phyloP scores from a whole-genome alignment of 2,888 invertebrate genomes.

The Acleris holmiana region DNA sequence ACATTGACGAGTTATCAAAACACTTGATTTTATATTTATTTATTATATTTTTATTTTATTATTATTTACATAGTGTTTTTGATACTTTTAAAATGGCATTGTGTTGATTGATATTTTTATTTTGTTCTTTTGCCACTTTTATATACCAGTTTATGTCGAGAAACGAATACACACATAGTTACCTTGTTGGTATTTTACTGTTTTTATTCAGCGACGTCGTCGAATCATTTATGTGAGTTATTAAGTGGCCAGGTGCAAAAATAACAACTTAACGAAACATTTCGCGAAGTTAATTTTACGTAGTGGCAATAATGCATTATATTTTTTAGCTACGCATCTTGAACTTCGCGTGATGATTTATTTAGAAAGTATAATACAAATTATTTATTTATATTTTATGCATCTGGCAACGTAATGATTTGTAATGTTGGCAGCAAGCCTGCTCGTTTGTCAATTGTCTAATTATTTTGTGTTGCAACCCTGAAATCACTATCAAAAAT shows the following conservation, averaged over 20 bases:
- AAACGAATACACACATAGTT: constrained; percentile 25
- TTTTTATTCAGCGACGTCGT: constrained; percentile 28
- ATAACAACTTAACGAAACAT: not conserved
- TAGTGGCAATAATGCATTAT: too few relatives aligned
- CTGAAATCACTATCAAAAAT: too few relatives aligned
- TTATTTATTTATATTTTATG: not conserved
- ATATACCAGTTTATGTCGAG: not conserved
- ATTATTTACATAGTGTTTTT: constrained; percentile 20
- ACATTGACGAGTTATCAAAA: constrained; percentile 1
- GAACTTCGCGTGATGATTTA: too few relatives aligned
- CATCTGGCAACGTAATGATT: constrained; percentile 2
- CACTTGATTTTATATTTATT: constrained; percentile 14
- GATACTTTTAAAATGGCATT: not conserved
- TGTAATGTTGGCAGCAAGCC: not conserved
- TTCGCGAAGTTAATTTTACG: too few relatives aligned
- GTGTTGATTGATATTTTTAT: not conserved
- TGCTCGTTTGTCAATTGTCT: not conserved
- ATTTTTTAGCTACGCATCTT: too few relatives aligned
- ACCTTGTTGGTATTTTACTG: constrained; percentile 3
- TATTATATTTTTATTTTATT: constrained; percentile 23
- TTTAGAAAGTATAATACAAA: not conserved
- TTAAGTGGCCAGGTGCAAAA: constrained; percentile 12
- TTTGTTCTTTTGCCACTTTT: not conserved
- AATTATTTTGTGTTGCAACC: too few relatives aligned
- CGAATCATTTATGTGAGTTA: constrained; percentile 16